A percentile compares a stretch with the other conserved stretches of the same genome.
These are phyloP conservation scores for Drosophila sproati DNA, from an alignment of 1,140 invertebrate genomes.

Conservation along the genomic window DNA sequence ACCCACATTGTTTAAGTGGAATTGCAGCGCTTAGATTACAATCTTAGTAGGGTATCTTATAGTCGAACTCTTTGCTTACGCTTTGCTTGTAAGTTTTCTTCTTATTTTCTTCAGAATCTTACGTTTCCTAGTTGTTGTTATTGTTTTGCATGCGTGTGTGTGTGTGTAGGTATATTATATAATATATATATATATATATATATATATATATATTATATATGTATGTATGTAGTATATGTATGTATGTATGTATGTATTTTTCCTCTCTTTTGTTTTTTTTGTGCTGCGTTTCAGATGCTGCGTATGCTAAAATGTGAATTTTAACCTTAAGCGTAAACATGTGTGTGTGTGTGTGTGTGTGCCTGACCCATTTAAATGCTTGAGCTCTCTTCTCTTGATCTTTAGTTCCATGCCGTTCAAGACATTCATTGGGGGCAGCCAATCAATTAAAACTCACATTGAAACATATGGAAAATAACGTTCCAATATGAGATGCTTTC, in stretches of 20 bases:
- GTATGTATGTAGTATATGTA: too few species aligned
- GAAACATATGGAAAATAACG: too few species aligned
- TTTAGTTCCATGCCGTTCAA: conserved; percentile 3
- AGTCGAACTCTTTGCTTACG: background rate
- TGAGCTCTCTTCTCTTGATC: background rate
- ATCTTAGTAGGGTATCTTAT: conserved; percentile 7
- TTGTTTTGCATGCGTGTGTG: background rate
- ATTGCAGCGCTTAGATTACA: too few species aligned
- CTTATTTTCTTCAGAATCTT: conserved; percentile 17
- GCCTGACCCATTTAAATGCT: conserved; percentile 41
- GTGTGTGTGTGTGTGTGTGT: conserved; percentile 9
- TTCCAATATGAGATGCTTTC: too few species aligned
- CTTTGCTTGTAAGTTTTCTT: background rate
- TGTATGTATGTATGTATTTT: background rate
- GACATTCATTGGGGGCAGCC: background rate
- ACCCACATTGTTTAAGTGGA: too few species aligned
- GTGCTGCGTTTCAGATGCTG: conserved; percentile 32
- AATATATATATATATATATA: too few species aligned
- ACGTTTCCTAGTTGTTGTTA: background rate
- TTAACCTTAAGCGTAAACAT: conserved; percentile 1
- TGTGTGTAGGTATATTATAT: too few species aligned
- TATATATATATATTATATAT: too few species aligned
- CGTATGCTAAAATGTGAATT: conserved; percentile 44
- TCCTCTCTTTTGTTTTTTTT: background rate
- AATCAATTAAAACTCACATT: too few species aligned